Conservation (phyloP, 2,888 invertebrate genomes). For the Geotrupes spiniger region DNA sequence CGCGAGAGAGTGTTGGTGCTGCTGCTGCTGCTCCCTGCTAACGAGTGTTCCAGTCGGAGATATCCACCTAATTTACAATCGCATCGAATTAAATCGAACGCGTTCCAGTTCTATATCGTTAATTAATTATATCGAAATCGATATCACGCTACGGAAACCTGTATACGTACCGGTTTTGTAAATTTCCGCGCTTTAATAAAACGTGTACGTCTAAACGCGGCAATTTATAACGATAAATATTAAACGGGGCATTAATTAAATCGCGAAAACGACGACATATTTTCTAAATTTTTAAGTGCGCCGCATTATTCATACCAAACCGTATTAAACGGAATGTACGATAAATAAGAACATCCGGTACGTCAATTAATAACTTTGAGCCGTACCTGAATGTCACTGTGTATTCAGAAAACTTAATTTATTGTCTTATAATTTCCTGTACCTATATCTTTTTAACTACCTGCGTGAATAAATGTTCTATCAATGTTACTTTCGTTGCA, state of each 20-base stretch:
- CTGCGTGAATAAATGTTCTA: no score
- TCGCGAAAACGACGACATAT: conserved; percentile 9
- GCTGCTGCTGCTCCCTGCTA: no score
- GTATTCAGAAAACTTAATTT: no score
- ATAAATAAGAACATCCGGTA: conserved; percentile 9
- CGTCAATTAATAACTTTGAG: conserved; percentile 15
- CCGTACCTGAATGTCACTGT: neutral
- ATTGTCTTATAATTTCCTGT: no score
- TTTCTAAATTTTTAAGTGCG: conserved; percentile 8
- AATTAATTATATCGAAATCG: conserved; percentile 17
- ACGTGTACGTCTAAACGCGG: conserved; percentile 17
- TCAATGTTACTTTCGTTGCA: no score
- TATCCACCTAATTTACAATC: conserved; percentile 13
- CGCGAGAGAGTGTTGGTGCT: no score
- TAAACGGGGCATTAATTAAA: conserved; percentile 21
- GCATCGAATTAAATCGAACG: conserved; percentile 18
- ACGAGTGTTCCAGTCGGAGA: no score
- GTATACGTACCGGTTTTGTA: conserved; percentile 16
- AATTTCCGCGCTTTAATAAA: conserved; percentile 15
- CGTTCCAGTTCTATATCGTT: conserved; percentile 15
- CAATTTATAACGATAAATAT: conserved; percentile 21
- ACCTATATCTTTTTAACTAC: no score
- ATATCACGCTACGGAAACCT: conserved; percentile 15
- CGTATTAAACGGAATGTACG: conserved; percentile 3
- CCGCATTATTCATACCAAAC: neutral